Conservation (phyloP, 2,888 invertebrate species). For the Uropetala carovei region DNA sequence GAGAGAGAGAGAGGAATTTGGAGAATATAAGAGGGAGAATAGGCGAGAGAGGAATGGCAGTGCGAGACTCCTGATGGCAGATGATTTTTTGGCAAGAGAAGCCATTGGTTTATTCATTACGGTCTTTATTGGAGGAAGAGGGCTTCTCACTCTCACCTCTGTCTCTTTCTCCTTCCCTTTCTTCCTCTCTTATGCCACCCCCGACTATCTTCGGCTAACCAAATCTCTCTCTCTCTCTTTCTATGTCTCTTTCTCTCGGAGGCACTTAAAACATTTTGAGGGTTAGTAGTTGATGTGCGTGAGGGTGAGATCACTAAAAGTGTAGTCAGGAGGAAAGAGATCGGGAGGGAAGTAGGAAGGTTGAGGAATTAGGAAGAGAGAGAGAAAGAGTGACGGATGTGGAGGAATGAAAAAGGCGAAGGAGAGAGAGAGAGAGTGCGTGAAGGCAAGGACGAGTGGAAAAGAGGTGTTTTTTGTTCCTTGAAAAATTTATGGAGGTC, state of each 20-base stretch:
- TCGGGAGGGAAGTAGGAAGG: too few relatives aligned
- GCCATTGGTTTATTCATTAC: conserved; percentile 22
- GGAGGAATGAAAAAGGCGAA: background rate
- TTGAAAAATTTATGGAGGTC: conserved; percentile 17
- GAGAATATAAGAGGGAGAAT: background rate
- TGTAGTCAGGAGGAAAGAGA: background rate
- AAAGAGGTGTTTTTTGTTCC: background rate
- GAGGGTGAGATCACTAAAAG: background rate
- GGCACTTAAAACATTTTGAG: conserved; percentile 17
- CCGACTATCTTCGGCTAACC: background rate
- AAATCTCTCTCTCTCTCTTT: conserved; percentile 1
- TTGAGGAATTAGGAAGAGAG: background rate
- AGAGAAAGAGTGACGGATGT: background rate
- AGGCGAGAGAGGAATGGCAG: background rate
- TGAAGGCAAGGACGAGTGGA: background rate
- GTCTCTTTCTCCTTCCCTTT: background rate
- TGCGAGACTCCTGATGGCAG: background rate
- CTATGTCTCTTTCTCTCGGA: background rate
- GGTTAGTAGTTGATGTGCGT: background rate
- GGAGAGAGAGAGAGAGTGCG: background rate
- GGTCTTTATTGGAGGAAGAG: background rate
- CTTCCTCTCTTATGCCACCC: background rate
- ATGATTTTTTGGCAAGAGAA: background rate
- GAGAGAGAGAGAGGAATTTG: background rate
- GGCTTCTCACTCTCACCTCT: background rate